phyloP scores from a whole-genome alignment of 2,797 vertebrate species.

The Uromys caudimaculatus region DNA sequence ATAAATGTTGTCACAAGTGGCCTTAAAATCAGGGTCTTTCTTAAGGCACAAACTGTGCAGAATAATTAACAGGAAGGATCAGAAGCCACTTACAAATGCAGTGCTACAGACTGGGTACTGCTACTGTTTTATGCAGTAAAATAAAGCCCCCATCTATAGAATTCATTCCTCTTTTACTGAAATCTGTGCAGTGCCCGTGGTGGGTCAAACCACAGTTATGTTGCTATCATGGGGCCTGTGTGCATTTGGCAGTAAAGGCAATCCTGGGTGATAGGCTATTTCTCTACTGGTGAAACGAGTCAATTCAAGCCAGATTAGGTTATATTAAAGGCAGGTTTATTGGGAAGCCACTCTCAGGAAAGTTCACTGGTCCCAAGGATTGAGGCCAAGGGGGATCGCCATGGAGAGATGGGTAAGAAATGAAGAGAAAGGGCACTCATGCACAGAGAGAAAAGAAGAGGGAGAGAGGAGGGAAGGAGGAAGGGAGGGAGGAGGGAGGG shows the following conservation, averaged over 20 bases:
- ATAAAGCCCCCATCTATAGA: neutral
- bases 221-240: neutral
- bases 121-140: neutral
- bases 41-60: neutral
- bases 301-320: neutral
- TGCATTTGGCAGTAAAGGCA: neutral
- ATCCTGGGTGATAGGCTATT: neutral
- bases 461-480: too few species aligned
- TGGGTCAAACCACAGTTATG: neutral
- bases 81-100: neutral
- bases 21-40: neutral
- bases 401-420: too few species aligned
- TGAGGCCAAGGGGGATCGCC: too few species aligned
- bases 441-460: too few species aligned
- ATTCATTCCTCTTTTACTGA: neutral
- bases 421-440: too few species aligned
- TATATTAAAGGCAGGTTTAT: neutral
- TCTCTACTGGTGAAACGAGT: neutral
- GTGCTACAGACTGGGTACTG: neutral
- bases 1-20: neutral
- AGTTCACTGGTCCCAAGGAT: too few species aligned
- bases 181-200: neutral
- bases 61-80: conserved; percentile 1
- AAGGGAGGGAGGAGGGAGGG: too few species aligned
- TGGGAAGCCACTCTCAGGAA: too few species aligned